These are phyloP conservation scores for Craniophora ligustri DNA, from an alignment of 2,888 invertebrate genomes.

Conservation along the genomic window DNA sequence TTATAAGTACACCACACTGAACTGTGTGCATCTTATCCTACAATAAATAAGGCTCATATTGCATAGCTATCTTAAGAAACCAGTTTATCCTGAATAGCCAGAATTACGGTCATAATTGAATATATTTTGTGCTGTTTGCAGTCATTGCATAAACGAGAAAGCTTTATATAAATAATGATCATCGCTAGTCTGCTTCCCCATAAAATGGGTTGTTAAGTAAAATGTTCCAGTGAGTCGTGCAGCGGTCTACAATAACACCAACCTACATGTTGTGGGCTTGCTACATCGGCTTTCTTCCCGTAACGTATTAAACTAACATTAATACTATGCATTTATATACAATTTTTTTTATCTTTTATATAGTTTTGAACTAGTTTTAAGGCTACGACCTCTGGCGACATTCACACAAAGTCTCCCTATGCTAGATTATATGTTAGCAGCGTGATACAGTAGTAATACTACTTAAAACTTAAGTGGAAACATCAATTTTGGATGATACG, in stretches of 20 bases:
- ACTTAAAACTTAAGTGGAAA: slow-evolving; percentile 61
- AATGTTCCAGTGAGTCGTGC: slow-evolving; percentile 29
- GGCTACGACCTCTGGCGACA: slow-evolving; percentile 85
- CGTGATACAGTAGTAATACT: slow-evolving; percentile 60
- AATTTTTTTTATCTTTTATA: slow-evolving; percentile 74
- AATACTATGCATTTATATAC: slow-evolving; percentile 84
- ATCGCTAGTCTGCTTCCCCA: not conserved
- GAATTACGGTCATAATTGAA: too few species aligned
- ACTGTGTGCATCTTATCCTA: too few species aligned
- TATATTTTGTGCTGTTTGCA: too few species aligned
- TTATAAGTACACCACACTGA: too few species aligned
- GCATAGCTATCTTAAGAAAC: too few species aligned
- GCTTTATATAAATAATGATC: not conserved
- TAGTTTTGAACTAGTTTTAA: slow-evolving; percentile 89
- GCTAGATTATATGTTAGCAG: slow-evolving; percentile 73
- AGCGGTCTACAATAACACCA: slow-evolving; percentile 59
- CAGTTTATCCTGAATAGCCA: too few species aligned
- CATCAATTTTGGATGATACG: slow-evolving; percentile 70
- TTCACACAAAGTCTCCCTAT: slow-evolving; percentile 78
- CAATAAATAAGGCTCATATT: too few species aligned
- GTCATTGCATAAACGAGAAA: too few species aligned
- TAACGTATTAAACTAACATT: slow-evolving; percentile 79
- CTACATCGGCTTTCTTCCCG: slow-evolving; percentile 74
- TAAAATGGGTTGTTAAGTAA: not conserved
- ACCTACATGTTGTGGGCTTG: slow-evolving; percentile 69